Base-by-base conservation (phyloP, 2,888 invertebrate genomes). In the Dimorphilus gyrociliatus region DNA sequence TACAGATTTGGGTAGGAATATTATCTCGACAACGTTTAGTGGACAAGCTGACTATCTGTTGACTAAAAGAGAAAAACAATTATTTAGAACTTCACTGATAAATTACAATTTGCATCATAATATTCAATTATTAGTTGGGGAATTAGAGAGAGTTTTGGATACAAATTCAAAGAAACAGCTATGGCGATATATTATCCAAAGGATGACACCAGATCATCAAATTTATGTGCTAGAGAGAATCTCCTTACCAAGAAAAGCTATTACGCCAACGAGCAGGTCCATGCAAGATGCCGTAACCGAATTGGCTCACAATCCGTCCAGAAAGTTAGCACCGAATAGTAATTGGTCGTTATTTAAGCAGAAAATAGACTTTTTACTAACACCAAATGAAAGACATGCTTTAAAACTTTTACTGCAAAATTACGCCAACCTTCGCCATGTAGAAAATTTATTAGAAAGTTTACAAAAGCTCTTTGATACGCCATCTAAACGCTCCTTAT, bases 401-500 rank as follows among this genome's bases (percentile, higher is more conserved):
- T 46, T 60, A 25, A 55, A 53, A 34, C 44, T 45, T 32, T 47
- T 50, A 8, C 41, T 60, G 6, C 46, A 51, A 31, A 37, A 45
- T 3, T 60, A 60, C 29, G 42, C 47, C 3, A 48, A 50, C 31
- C 41, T 4, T 38, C 55, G 56, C 34, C 50, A 53, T 35, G 42
- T 56, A 7, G 41, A 52, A 32, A 38, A 49, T 17, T 33, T 56
- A 15, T 30, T 51, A 17, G 50, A 50, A 28, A 51, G 50, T 25
- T 29, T 56, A 29, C 39, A 40, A 14, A 44, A 33, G 10, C 45
- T 60, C 13, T 37, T 60, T 30, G 55, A 60, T 42, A 58, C 59
- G 2, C 55, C 57, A 2, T 56, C 58, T 24, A 60, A 60, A 36
- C 39, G 46, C 29, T 48, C 51, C 2, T 36, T 60, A 15, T 60